phyloP scores from a whole-genome alignment of 2,888 invertebrate genomes.

The Megalurothrips usitatus region DNA sequence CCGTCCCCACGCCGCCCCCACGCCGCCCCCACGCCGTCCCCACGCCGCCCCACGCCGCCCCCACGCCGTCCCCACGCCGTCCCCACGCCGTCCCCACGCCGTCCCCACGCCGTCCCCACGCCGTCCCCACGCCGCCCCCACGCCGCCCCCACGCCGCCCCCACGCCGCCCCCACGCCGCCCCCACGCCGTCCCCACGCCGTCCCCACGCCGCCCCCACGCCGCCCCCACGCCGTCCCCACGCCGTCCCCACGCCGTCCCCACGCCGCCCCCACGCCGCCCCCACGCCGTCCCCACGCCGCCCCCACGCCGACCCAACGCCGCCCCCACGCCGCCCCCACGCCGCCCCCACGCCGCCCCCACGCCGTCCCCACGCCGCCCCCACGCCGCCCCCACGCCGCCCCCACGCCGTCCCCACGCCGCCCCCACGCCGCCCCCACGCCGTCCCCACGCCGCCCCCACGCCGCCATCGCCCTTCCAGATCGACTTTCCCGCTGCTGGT shows the following conservation, averaged over 20 bases:
- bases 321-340: background rate
- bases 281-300: background rate
- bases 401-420: background rate
- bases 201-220: background rate
- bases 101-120: background rate
- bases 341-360: background rate
- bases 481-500: background rate
- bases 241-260: background rate
- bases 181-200: background rate
- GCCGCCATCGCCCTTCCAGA: background rate
- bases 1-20: background rate
- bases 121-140: background rate
- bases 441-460: background rate
- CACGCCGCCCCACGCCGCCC: background rate
- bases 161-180: background rate
- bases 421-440: background rate
- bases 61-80: no score
- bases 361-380: background rate
- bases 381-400: background rate
- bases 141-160: no score
- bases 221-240: no score
- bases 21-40: no score
- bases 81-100: background rate
- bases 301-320: background rate
- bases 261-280: background rate